Evolutionary conservation across 1,140 invertebrate genomes (phyloP).

Genomic region (Aphelenchoides besseyi): DNA sequence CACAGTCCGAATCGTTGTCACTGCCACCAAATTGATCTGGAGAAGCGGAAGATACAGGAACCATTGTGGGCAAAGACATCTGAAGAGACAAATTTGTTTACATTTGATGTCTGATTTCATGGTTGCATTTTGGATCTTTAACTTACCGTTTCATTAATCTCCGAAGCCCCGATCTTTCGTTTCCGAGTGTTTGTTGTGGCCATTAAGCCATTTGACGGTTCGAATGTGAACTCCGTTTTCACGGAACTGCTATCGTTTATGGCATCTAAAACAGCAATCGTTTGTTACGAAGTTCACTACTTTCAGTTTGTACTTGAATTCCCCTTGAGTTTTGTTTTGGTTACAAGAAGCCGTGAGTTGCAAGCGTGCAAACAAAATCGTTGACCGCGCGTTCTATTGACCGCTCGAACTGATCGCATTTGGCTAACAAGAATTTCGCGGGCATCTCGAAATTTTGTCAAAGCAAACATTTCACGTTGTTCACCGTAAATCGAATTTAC

Average conservation of each 20-base stretch:
- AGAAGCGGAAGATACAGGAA: conserved; percentile 21
- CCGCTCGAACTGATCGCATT: too few species aligned
- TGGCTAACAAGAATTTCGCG: too few species aligned
- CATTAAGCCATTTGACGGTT: conserved; percentile 33
- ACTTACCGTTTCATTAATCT: conserved; percentile 1
- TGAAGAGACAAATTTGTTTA: conserved; percentile 16
- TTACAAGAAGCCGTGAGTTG: too few species aligned
- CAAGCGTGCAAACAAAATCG: too few species aligned
- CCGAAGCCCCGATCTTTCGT: conserved; percentile 22
- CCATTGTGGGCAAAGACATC: conserved; percentile 34
- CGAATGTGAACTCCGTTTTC: conserved; percentile 58
- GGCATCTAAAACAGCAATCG: too few species aligned
- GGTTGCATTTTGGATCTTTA: background rate
- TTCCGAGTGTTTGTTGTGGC: conserved; percentile 26
- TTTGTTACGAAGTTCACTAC: too few species aligned
- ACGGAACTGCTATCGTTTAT: conserved; percentile 20
- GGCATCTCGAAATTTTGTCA: too few species aligned
- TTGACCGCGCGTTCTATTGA: too few species aligned
- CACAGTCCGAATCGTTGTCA: conserved; percentile 28
- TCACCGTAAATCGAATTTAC: too few species aligned
- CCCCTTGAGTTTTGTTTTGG: too few species aligned
- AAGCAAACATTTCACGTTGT: too few species aligned
- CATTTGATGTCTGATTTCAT: background rate
- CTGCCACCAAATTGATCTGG: conserved; percentile 20
- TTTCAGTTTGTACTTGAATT: too few species aligned